These are phyloP conservation scores for Knipowitschia caucasica DNA, from an alignment of 2,797 vertebrate species.

Conservation along the genomic window DNA sequence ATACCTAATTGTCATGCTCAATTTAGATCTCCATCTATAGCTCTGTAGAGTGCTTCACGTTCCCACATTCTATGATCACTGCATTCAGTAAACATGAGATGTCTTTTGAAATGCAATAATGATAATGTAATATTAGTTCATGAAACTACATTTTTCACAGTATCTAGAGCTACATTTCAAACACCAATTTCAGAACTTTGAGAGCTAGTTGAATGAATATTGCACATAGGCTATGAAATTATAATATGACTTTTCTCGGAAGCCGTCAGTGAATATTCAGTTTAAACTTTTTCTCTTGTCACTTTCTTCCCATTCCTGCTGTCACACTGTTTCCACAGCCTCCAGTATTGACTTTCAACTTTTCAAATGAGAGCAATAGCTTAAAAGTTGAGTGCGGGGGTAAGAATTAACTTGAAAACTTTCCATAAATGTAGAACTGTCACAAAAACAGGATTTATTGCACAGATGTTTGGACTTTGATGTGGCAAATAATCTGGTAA, in stretches of 20 bases:
- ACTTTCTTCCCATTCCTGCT: background rate
- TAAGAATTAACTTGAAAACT: conserved; percentile 3
- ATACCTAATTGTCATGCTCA: too few relatives aligned
- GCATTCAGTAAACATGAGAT: too few relatives aligned
- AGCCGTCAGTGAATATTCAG: background rate
- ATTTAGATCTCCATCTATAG: too few relatives aligned
- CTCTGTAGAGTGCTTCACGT: too few relatives aligned
- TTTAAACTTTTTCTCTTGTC: background rate
- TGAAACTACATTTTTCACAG: too few relatives aligned
- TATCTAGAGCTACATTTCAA: too few relatives aligned
- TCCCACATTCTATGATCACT: too few relatives aligned
- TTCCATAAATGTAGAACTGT: background rate
- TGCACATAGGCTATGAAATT: background rate
- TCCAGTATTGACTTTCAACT: background rate
- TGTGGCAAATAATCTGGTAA: conserved; percentile 1
- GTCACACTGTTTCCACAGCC: background rate
- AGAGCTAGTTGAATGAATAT: background rate
- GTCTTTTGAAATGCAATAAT: too few relatives aligned
- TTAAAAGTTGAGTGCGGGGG: conserved; percentile 1
- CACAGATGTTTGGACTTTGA: background rate
- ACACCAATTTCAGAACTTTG: too few relatives aligned
- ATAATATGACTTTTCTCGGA: background rate
- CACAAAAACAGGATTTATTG: conserved; percentile 3
- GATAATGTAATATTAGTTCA: too few relatives aligned
- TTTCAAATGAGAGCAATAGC: conserved; percentile 3